Evolutionary conservation across 2,113 vertebrate genomes (phyloP), one percentile per base, ranked within the genome.

Genomic region (Malurus cyaneus): DNA sequence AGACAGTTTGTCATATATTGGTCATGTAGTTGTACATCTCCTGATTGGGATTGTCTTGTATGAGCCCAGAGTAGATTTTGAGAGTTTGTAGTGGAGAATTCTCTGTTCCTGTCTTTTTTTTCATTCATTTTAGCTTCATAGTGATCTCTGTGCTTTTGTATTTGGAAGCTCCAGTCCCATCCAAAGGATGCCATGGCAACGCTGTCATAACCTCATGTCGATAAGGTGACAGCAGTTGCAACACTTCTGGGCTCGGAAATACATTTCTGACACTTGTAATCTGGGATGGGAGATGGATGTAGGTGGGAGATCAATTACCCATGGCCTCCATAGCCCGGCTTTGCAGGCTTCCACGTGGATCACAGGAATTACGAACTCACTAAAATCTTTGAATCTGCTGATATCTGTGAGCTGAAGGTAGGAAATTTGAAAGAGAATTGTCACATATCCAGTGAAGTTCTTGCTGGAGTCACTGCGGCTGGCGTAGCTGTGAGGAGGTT

Each of bases 401-500:
- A 18, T 54, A 18, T 7, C 13, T 70, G 5, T 44, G 61, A 80
- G 32, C 14, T 56, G 32, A 80, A 65, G 1, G 2, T 41, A 66
- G 34, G 46, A 44, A 77, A 66, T 69, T 47, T 36, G 67, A 46
- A 66, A 91, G 62, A 71, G 42, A 44, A 10, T 71, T 74, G 60
- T 64, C 57, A 53, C 18, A 26, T 56, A 53, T 28, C 49, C 86
- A 84, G 49, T 64, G 11, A 70, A 80, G 89, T 28, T 83, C 82
- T 82, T 66, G 39, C 66, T 82, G 77, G 65, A 88, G 89, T 87
- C 91, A 16, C n/a, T 36, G 10, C 0, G 17, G 49, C 83, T 84
- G 52, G 56, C 5, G 53, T 90, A 66, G 76, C 80, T 77, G 59
- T 59, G 65, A 61, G 94, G 66, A 89, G 91, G 66, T 96, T 93